Conservation (phyloP, 2,888 invertebrate genomes). For the Polyommatus icarus region DNA sequence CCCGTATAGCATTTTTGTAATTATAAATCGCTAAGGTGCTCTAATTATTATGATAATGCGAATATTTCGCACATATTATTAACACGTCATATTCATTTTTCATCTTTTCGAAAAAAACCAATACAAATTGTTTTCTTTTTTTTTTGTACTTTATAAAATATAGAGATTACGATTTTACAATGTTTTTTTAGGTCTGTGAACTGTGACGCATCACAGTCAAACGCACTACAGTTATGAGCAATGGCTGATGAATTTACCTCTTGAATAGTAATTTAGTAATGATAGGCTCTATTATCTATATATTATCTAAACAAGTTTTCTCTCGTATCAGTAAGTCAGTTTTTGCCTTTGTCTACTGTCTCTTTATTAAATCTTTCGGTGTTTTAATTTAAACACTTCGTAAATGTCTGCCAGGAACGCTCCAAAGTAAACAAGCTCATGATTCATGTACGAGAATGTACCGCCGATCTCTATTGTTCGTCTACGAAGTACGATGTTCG, state of each 20-base stretch:
- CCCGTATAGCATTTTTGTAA: neutral
- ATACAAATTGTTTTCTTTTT: too few species aligned
- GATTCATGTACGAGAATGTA: neutral
- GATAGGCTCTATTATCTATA: too few species aligned
- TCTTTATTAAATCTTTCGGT: neutral
- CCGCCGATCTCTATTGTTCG: neutral
- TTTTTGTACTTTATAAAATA: too few species aligned
- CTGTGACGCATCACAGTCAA: too few species aligned
- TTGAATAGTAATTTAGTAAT: too few species aligned
- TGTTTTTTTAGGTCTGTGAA: too few species aligned
- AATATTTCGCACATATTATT: neutral
- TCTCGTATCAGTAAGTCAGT: neutral
- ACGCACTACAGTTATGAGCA: too few species aligned
- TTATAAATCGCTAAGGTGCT: neutral
- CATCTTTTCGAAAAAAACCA: neutral
- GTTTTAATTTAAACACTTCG: neutral
- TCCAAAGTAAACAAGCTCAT: neutral
- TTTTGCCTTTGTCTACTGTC: neutral
- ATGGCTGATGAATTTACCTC: too few species aligned
- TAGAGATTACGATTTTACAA: too few species aligned
- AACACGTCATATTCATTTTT: neutral
- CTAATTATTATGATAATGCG: constrained; percentile 10
- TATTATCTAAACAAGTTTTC: neutral
- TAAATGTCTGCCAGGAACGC: neutral
- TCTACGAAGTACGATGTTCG: neutral